These are phyloP conservation scores for Trematomus bernacchii DNA, from an alignment of 2,797 vertebrate genomes.

Conservation along the genomic window DNA sequence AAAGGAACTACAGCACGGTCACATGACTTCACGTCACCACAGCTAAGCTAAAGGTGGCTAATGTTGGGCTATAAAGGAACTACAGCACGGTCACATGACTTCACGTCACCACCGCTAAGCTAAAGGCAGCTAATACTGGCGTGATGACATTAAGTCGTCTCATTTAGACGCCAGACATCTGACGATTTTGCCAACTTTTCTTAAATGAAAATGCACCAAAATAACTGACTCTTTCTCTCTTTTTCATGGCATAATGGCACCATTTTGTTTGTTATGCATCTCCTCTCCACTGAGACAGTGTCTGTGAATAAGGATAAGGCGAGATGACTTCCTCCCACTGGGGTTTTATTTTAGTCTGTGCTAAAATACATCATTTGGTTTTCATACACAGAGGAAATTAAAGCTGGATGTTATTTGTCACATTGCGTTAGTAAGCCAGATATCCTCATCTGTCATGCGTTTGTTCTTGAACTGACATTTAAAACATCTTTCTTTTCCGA, in stretches of 20 bases:
- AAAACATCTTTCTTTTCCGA: not conserved
- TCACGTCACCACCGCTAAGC: no score
- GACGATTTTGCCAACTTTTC: no score
- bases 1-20: no score
- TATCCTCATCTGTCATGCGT: not conserved
- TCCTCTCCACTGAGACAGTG: constrained; percentile 15
- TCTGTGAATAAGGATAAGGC: constrained; percentile 27
- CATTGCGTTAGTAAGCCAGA: not conserved
- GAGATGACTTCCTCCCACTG: constrained; percentile 10
- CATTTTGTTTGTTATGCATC: constrained; percentile 49
- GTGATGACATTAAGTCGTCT: no score
- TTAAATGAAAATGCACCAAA: no score
- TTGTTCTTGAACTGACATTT: not conserved
- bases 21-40: no score
- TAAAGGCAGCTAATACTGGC: no score
- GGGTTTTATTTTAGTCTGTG: not conserved
- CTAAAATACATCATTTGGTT: constrained; percentile 21
- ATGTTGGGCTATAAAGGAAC: no score
- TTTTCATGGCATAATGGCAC: constrained; percentile 23
- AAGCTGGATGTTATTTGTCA: not conserved
- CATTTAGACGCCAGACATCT: no score
- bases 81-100: no score
- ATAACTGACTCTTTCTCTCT: no score
- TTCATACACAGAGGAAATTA: not conserved
- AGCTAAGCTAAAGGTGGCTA: no score